Evolutionary conservation across 2,888 invertebrate genomes (phyloP).

Genomic region (Bruchidius siliquastri): DNA sequence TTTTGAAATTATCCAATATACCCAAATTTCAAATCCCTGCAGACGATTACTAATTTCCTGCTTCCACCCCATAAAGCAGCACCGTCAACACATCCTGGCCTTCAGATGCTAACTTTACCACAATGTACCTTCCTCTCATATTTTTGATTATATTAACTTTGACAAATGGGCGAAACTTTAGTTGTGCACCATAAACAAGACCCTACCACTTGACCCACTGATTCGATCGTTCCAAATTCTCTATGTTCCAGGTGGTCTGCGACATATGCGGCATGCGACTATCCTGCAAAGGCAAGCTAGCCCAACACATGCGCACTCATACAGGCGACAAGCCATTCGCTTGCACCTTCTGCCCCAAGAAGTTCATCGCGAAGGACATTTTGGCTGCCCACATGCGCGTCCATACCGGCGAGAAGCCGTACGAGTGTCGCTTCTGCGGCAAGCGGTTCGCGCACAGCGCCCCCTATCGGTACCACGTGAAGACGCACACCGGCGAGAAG

Average conservation of each 20-base stretch:
- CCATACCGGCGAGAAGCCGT: slow-evolving; percentile 36
- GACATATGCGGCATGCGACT: slow-evolving; percentile 39
- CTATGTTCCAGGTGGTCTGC: slow-evolving; percentile 29
- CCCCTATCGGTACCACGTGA: slow-evolving; percentile 22
- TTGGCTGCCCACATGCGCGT: slow-evolving; percentile 31
- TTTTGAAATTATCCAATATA: too few species aligned
- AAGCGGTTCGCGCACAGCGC: slow-evolving; percentile 21
- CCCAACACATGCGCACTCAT: slow-evolving; percentile 30
- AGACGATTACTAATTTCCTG: too few species aligned
- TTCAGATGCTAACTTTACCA: too few species aligned
- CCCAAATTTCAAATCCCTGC: too few species aligned
- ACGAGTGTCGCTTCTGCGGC: slow-evolving; percentile 23
- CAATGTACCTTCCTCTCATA: too few species aligned
- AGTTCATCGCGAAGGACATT: slow-evolving; percentile 23
- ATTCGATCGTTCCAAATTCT: too few species aligned
- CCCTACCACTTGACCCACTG: too few species aligned
- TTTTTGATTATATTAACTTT: too few species aligned
- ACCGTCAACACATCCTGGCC: too few species aligned
- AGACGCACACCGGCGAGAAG: slow-evolving; percentile 22
- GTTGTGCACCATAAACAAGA: too few species aligned
- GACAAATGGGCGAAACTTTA: too few species aligned
- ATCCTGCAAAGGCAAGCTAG: slow-evolving; percentile 45
- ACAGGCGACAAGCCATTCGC: slow-evolving; percentile 31
- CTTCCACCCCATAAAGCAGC: too few species aligned
- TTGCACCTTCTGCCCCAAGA: slow-evolving; percentile 18